These are phyloP conservation scores for Atta texana DNA, from an alignment of 1,140 invertebrate species.

Conservation along the genomic window DNA sequence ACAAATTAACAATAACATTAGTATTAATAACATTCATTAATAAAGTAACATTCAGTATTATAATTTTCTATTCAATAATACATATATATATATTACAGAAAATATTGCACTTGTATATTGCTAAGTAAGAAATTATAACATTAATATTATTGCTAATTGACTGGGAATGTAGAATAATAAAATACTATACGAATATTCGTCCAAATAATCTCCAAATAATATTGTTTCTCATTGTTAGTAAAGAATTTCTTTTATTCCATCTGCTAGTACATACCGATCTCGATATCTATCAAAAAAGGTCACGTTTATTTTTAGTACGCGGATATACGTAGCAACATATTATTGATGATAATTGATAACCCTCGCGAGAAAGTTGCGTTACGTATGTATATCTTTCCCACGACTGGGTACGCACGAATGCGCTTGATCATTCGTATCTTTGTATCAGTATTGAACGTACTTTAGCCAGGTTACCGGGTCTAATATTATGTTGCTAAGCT, in stretches of 20 bases:
- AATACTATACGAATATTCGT: neutral
- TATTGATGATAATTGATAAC: constrained; percentile 64
- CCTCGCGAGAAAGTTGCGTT: constrained; percentile 53
- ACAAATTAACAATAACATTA: no score
- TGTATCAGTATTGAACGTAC: constrained; percentile 31
- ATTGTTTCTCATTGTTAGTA: neutral
- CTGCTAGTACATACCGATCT: neutral
- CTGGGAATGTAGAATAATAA: neutral
- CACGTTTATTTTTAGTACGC: constrained; percentile 11
- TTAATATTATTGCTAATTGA: no score
- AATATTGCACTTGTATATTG: no score
- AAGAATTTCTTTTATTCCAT: no score
- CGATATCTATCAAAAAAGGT: neutral
- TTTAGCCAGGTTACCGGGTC: constrained; percentile 25
- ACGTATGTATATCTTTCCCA: constrained; percentile 63
- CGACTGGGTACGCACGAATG: constrained; percentile 66
- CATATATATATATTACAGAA: no score
- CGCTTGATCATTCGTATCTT: constrained; percentile 47
- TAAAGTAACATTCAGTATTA: no score
- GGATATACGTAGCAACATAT: neutral
- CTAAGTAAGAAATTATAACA: no score
- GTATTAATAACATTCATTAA: no score
- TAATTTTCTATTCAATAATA: no score
- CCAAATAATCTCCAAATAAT: neutral
- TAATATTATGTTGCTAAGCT: constrained; percentile 38